These are phyloP conservation scores for Myrmecobius fasciatus DNA, from an alignment of 2,113 vertebrate genomes.

Conservation along the genomic window DNA sequence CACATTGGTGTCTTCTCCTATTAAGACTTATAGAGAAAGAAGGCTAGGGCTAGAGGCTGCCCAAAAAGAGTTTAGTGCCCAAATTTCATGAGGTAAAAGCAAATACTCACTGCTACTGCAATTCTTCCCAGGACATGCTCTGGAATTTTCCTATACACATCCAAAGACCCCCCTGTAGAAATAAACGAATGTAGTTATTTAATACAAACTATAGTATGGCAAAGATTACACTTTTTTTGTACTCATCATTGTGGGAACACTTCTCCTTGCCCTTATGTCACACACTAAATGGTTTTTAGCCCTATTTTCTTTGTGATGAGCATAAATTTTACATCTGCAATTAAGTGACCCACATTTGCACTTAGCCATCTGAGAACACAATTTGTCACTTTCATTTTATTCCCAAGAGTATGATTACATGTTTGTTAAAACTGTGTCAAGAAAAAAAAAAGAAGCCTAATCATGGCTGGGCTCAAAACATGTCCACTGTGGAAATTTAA, in stretches of 20 bases:
- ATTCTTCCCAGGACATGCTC: conserved; percentile 97
- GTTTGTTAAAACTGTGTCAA: conserved; percentile 17
- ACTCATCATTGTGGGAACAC: not conserved
- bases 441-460: not conserved
- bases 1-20: not conserved
- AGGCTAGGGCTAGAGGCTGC: not conserved
- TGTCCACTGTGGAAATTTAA: not conserved
- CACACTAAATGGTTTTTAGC: conserved; percentile 19
- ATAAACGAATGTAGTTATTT: conserved; percentile 65
- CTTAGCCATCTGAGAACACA: conserved; percentile 2
- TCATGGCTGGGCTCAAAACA: not conserved
- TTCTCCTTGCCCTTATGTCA: not conserved
- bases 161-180: conserved; percentile 94
- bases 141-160: conserved; percentile 95
- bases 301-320: conserved; percentile 29
- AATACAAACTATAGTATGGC: conserved; percentile 27
- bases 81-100: not conserved
- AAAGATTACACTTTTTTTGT: not conserved
- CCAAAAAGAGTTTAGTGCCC: not conserved
- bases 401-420: conserved; percentile 5
- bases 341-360: not conserved
- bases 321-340: not conserved
- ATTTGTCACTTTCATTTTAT: conserved; percentile 38
- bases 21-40: not conserved
- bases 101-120: conserved; percentile 93